These are phyloP conservation scores for Phorcus lineatus DNA, from an alignment of 2,888 invertebrate species.

Conservation along the genomic window DNA sequence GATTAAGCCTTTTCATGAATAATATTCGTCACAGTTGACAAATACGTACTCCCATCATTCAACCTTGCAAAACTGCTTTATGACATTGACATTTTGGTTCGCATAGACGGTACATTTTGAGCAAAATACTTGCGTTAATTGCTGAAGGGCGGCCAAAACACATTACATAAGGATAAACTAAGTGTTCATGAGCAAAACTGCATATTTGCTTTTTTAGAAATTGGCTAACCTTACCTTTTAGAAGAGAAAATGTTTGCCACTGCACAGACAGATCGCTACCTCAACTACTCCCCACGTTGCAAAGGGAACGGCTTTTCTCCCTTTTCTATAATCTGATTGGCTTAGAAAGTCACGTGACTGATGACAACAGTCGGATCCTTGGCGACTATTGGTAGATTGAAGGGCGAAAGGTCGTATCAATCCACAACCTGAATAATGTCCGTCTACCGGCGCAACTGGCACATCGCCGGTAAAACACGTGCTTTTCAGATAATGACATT, in stretches of 20 bases:
- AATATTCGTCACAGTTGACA: too few relatives aligned
- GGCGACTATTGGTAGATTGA: neutral
- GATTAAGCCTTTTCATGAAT: too few relatives aligned
- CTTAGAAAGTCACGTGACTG: neutral
- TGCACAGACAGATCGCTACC: neutral
- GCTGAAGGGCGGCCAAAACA: too few relatives aligned
- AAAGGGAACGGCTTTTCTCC: constrained; percentile 21
- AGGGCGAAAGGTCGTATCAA: constrained; percentile 5
- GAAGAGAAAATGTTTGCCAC: constrained; percentile 13
- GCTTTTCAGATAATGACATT: neutral
- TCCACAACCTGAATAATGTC: neutral
- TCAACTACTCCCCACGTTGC: constrained; percentile 24
- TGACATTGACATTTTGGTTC: constrained; percentile 10
- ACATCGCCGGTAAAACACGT: neutral
- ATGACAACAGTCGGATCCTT: neutral
- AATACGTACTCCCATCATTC: neutral
- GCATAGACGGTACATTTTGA: neutral
- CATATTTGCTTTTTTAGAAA: too few relatives aligned
- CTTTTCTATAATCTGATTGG: neutral
- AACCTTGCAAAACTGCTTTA: neutral
- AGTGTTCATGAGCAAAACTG: too few relatives aligned
- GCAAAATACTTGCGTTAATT: neutral
- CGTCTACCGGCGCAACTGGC: neutral
- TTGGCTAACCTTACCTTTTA: neutral
- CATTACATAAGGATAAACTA: too few relatives aligned